Evolutionary conservation across 2,113 vertebrate species (phyloP).

Genomic region (Pelusios castaneus): DNA sequence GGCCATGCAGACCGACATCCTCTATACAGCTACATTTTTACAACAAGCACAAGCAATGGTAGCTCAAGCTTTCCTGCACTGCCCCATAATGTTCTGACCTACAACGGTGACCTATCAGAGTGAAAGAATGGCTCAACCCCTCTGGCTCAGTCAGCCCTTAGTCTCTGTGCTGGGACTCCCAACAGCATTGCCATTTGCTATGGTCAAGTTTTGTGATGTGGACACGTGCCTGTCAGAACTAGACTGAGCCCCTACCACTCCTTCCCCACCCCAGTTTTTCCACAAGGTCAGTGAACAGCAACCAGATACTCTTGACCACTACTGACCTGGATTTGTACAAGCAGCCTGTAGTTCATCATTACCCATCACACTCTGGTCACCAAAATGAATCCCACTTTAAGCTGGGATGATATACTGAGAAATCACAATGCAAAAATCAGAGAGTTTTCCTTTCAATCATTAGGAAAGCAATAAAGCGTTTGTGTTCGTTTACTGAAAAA

Average conservation of each 20-base stretch:
- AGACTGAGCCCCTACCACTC: neutral
- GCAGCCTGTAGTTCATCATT: neutral
- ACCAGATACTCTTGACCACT: neutral
- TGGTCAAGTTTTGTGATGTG: neutral
- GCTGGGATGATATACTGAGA: neutral
- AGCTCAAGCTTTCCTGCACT: accelerated
- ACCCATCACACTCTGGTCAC: neutral
- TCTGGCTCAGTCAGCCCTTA: neutral
- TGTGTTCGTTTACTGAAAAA: slow-evolving; percentile 39
- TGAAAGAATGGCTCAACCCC: neutral
- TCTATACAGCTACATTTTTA: neutral
- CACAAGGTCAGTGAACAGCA: neutral
- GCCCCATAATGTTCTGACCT: neutral
- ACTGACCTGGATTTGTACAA: neutral
- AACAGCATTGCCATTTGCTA: neutral
- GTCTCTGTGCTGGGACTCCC: neutral
- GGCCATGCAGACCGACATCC: neutral
- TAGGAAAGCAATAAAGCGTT: slow-evolving; percentile 42
- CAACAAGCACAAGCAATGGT: neutral
- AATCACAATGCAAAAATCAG: neutral
- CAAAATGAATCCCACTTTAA: neutral
- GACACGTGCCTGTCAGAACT: neutral
- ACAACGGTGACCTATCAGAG: neutral
- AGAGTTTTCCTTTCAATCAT: slow-evolving; percentile 3
- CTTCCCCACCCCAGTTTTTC: neutral